These are phyloP conservation scores for Nixonia krombeini DNA, from an alignment of 1,140 invertebrate species.

Conservation along the genomic window DNA sequence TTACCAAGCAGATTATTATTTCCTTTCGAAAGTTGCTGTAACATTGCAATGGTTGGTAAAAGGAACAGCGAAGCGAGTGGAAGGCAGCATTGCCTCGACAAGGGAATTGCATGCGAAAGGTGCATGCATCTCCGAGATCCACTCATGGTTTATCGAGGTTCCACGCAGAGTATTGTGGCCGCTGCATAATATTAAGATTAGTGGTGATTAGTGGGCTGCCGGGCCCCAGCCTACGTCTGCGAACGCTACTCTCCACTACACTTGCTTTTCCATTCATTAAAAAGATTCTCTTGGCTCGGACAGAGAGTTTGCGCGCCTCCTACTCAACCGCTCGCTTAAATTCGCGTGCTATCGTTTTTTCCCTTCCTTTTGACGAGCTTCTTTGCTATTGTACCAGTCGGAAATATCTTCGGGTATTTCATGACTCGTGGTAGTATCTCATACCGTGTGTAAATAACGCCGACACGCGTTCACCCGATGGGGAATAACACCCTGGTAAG, in stretches of 20 bases:
- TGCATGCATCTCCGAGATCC: constrained; percentile 58
- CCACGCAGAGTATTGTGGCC: constrained; percentile 63
- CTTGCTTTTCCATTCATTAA: constrained; percentile 62
- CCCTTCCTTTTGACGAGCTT: not conserved
- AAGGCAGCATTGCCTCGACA: constrained; percentile 25
- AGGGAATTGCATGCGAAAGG: constrained; percentile 59
- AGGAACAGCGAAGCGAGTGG: constrained; percentile 4
- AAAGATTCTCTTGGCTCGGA: constrained; percentile 41
- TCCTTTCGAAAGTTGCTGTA: constrained; percentile 17
- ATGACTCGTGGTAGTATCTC: no score
- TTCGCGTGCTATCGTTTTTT: not conserved
- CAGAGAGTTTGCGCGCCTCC: constrained; percentile 4
- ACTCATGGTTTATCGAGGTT: constrained; percentile 59
- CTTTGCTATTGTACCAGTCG: no score
- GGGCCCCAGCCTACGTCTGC: constrained; percentile 49
- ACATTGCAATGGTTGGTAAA: constrained; percentile 14
- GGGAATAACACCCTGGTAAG: no score
- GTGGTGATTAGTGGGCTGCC: constrained; percentile 65
- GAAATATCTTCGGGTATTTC: no score
- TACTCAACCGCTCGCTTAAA: not conserved
- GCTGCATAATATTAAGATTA: constrained; percentile 70
- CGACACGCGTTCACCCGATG: no score
- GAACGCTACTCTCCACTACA: constrained; percentile 50
- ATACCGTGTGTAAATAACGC: no score
- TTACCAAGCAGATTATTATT: constrained; percentile 20